Percentiles rank a stretch among this genome's conserved stretches.
Evolutionary conservation across 2,797 vertebrate genomes (phyloP).

Genomic region (Chloroceryle inda): DNA sequence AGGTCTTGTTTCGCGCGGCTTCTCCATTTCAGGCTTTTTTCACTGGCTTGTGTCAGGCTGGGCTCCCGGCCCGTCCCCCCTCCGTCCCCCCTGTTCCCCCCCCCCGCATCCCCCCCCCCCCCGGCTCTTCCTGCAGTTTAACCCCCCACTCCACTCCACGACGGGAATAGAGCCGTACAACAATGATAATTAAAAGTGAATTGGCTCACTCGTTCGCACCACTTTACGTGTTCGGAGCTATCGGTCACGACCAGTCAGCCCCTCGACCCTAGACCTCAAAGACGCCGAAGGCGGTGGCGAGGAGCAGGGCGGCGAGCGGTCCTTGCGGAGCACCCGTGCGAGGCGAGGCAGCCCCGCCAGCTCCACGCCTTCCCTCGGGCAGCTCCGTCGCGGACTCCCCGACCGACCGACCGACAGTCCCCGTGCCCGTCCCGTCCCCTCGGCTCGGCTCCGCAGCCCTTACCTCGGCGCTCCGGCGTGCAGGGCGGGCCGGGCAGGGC

Average conservation of each 20-base stretch:
- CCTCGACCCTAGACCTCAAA: fast-evolving
- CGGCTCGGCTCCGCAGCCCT: neutral
- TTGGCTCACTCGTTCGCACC: too few species aligned
- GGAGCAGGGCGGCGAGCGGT: neutral
- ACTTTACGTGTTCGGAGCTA: neutral
- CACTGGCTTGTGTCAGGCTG: too few species aligned
- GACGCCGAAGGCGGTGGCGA: neutral
- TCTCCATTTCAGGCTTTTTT: too few species aligned
- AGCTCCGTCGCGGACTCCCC: neutral
- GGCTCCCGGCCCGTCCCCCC: too few species aligned
- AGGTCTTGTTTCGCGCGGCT: too few species aligned
- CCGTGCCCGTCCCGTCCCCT: neutral
- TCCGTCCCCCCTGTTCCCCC: too few species aligned
- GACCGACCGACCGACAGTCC: too few species aligned
- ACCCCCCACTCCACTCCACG: neutral
- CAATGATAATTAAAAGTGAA: too few species aligned
- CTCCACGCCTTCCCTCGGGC: neutral
- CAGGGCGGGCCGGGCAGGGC: too few species aligned
- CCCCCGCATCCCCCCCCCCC: too few species aligned
- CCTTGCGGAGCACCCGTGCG: neutral
- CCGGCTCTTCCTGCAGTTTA: neutral
- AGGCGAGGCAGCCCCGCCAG: neutral
- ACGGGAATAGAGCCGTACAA: neutral
- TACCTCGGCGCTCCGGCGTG: too few species aligned
- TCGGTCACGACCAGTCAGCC: fast-evolving